A percentile compares a stretch with the other conserved stretches of the same genome.
These are phyloP conservation scores for Trematocara zebra DNA, from an alignment of 2,113 vertebrate genomes.

Conservation along the genomic window DNA sequence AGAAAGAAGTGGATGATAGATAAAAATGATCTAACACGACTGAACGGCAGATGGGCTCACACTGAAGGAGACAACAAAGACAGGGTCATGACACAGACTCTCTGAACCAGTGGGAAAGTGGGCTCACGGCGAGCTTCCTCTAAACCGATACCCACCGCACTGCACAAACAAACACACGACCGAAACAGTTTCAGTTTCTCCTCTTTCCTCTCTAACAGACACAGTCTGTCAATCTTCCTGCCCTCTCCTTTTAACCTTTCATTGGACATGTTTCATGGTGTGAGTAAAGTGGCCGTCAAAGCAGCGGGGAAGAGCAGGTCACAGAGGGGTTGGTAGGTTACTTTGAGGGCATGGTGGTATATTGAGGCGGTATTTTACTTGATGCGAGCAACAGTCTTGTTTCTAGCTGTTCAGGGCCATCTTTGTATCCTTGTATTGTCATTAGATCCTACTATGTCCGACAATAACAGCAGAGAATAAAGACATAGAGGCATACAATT, in stretches of 20 bases:
- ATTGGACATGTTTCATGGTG: conserved; percentile 16
- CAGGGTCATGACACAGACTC: background rate
- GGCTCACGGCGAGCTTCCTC: background rate
- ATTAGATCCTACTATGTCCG: background rate
- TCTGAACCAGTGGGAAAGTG: background rate
- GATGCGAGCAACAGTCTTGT: background rate
- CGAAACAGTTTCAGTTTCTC: background rate
- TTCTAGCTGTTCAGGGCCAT: background rate
- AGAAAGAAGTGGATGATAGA: background rate
- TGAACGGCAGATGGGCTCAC: background rate
- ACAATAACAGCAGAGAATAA: background rate
- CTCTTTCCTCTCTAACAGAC: background rate
- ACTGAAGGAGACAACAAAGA: background rate
- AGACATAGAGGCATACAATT: background rate
- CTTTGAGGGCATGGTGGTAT: background rate
- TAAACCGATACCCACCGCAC: background rate
- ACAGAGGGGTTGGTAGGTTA: background rate
- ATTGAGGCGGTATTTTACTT: background rate
- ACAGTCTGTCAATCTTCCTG: background rate
- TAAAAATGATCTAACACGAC: background rate
- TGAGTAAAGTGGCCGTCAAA: background rate
- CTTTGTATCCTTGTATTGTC: background rate
- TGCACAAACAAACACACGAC: background rate
- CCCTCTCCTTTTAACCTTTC: conserved; percentile 31
- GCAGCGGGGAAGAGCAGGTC: background rate